These are phyloP conservation scores for Cheilosia grossa DNA, from an alignment of 2,888 invertebrate genomes.

Conservation along the genomic window DNA sequence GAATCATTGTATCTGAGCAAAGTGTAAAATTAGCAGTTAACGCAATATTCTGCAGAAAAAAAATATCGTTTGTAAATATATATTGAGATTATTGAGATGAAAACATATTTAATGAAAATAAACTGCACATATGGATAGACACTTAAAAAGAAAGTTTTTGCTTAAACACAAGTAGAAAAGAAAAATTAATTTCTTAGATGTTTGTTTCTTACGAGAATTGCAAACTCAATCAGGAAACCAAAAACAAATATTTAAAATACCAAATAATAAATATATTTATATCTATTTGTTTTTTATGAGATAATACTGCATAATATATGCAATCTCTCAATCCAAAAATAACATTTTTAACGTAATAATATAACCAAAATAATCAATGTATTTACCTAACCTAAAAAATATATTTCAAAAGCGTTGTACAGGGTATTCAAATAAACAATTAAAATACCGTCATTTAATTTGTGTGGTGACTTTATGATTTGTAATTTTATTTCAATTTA, in stretches of 20 bases:
- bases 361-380: not conserved
- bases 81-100: not conserved
- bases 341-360: conserved; percentile 6
- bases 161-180: conserved; percentile 64
- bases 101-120: conserved; percentile 6
- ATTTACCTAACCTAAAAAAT: not conserved
- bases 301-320: not conserved
- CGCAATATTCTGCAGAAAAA: conserved; percentile 37
- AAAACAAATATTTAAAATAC: conserved; percentile 11
- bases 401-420: conserved; percentile 64
- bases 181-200: conserved; percentile 57
- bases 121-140: conserved; percentile 45
- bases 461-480: conserved; percentile 36
- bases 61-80: conserved; percentile 17
- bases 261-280: not conserved
- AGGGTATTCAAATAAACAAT: conserved; percentile 55
- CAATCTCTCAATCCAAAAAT: not conserved
- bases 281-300: not conserved
- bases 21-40: conserved; percentile 56
- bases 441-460: conserved; percentile 36
- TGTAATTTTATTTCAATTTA: not conserved
- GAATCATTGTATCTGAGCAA: conserved; percentile 52
- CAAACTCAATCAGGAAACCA: conserved; percentile 71
- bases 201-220: conserved; percentile 72
- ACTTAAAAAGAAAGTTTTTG: conserved; percentile 56